A percentile compares a stretch with the other conserved stretches of the same genome.
These are phyloP conservation scores for Eumerus sabulonum DNA, from an alignment of 2,888 invertebrate species.

Conservation along the genomic window DNA sequence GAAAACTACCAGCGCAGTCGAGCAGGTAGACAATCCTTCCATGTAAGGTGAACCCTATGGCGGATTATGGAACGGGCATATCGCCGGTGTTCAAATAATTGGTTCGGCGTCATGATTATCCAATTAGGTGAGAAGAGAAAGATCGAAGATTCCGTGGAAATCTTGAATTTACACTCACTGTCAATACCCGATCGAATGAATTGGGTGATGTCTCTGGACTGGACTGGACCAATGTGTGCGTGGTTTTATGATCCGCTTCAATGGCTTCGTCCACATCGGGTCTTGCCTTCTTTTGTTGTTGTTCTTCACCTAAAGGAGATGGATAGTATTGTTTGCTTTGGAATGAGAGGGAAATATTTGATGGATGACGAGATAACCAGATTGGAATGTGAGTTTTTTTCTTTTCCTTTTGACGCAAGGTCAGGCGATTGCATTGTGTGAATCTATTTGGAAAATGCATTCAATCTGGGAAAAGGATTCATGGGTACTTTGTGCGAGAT, in stretches of 20 bases:
- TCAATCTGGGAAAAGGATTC: no score
- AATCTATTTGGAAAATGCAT: no score
- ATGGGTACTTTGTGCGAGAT: no score
- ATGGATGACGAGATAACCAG: no score
- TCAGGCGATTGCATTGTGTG: no score
- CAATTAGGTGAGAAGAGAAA: constrained; percentile 18
- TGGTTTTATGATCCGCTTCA: not conserved
- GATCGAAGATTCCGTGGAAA: not conserved
- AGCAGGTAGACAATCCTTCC: constrained; percentile 54
- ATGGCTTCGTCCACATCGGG: not conserved
- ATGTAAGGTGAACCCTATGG: constrained; percentile 19
- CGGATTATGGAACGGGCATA: constrained; percentile 26
- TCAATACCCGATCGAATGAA: not conserved
- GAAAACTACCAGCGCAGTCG: not conserved
- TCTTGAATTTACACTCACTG: not conserved
- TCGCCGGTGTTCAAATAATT: constrained; percentile 1
- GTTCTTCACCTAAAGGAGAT: not conserved
- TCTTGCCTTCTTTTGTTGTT: constrained; percentile 9
- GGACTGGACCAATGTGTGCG: not conserved
- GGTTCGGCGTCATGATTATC: constrained; percentile 36
- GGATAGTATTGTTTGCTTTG: not conserved
- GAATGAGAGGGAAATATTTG: not conserved
- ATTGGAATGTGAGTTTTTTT: no score
- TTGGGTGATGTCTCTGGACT: not conserved
- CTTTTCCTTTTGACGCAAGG: no score